Percentiles rank a stretch among this genome's conserved stretches.
phyloP scores from a whole-genome alignment of 1,140 invertebrate genomes.

The Mamestra configurata region DNA sequence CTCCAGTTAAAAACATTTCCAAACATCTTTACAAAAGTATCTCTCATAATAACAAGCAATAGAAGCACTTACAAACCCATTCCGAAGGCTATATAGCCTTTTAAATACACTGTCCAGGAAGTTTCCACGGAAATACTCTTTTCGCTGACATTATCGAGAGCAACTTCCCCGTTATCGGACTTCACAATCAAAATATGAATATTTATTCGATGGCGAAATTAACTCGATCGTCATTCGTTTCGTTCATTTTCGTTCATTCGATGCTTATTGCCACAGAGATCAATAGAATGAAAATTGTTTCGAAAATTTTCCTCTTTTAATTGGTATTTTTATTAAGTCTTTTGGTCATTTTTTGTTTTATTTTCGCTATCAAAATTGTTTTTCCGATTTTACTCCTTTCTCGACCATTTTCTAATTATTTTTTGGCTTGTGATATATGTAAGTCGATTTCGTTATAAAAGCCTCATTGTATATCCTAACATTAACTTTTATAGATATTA shows the following conservation, averaged over 20 bases:
- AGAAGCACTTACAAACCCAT: not conserved
- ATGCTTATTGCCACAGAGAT: slow-evolving; percentile 42
- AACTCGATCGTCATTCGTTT: slow-evolving; percentile 38
- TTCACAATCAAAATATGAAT: slow-evolving; percentile 50
- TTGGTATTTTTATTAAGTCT: not conserved
- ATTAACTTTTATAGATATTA: not conserved
- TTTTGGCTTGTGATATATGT: not conserved
- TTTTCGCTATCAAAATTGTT: not conserved
- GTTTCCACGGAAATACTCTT: slow-evolving; percentile 44
- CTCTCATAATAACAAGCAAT: not conserved
- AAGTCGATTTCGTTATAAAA: not conserved
- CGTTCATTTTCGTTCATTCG: slow-evolving; percentile 41
- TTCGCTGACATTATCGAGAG: slow-evolving; percentile 43
- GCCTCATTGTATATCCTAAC: not conserved
- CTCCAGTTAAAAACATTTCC: not conserved
- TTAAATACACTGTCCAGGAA: slow-evolving; percentile 46
- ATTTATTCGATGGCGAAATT: slow-evolving; percentile 48
- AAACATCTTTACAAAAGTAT: slow-evolving; percentile 14
- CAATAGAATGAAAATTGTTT: slow-evolving; percentile 34
- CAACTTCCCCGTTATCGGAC: slow-evolving; percentile 41
- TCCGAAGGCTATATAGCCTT: not conserved
- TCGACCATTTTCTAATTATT: not conserved
- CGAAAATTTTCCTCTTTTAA: slow-evolving; percentile 16
- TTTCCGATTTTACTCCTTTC: not conserved
- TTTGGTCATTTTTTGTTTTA: not conserved